Conservation (phyloP, 2,113 vertebrate genomes). For the Orthonyx spaldingii region DNA sequence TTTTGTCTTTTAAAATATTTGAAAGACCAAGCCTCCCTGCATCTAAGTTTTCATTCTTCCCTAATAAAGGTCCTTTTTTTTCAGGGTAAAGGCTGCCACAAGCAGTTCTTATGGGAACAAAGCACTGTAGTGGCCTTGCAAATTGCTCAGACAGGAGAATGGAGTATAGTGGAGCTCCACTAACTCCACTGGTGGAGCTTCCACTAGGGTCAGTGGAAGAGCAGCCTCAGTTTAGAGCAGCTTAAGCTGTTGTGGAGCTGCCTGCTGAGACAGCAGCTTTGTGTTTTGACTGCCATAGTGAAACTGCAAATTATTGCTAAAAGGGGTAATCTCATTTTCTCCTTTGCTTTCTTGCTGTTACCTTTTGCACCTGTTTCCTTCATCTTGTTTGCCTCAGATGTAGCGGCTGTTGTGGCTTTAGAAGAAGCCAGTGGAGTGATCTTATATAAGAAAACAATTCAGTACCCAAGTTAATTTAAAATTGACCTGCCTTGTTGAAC, state of each 20-base stretch:
- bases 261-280: neutral
- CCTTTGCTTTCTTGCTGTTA: neutral
- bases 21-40: neutral
- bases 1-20: neutral
- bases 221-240: neutral
- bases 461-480: neutral
- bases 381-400: neutral
- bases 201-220: neutral
- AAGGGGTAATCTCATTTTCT: neutral
- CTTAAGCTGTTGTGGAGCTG: neutral
- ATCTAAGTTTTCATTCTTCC: neutral
- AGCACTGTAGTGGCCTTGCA: neutral
- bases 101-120: neutral
- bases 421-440: neutral
- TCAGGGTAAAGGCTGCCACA: neutral
- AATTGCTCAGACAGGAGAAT: neutral
- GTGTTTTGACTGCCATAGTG: neutral
- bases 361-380: neutral
- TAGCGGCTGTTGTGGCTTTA: neutral
- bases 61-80: neutral
- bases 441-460: neutral
- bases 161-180: neutral
- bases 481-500: neutral
- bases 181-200: neutral
- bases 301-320: neutral